Evolutionary conservation across 2,797 vertebrate species (phyloP).

Genomic region (Chlorospingus semifuscus): DNA sequence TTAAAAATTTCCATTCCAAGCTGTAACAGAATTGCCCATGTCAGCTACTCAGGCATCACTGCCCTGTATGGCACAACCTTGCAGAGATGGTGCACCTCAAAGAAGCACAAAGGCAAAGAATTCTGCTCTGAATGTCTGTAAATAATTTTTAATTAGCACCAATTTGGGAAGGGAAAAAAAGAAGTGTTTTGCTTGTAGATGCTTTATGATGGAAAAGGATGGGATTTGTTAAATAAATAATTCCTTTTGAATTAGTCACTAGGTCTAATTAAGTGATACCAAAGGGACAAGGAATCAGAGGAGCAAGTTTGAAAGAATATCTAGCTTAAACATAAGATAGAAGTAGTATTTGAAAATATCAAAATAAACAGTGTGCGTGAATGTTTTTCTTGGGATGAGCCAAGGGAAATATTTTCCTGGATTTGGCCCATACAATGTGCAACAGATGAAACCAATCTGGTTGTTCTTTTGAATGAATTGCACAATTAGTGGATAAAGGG

Average conservation of each 20-base stretch:
- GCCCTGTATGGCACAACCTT: neutral
- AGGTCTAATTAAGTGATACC: slow-evolving; percentile 45
- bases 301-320: neutral
- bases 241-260: slow-evolving; percentile 48
- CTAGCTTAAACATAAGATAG: slow-evolving; percentile 41
- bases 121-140: neutral
- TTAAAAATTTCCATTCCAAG: neutral
- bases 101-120: neutral
- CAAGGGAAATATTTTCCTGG: slow-evolving; percentile 53
- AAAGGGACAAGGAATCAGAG: neutral
- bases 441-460: slow-evolving; percentile 51
- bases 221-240: slow-evolving; percentile 43
- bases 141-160: neutral
- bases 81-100: neutral
- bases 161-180: neutral
- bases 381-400: slow-evolving; percentile 45
- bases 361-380: slow-evolving; percentile 34
- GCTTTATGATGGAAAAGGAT: neutral
- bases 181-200: neutral
- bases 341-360: slow-evolving; percentile 24
- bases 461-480: slow-evolving; percentile 41
- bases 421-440: slow-evolving; percentile 25
- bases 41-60: neutral
- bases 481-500: neutral
- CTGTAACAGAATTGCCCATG: neutral